Percentiles rank a stretch among this genome's conserved stretches.
Evolutionary conservation across 2,797 vertebrate genomes (phyloP).

Genomic region (Sebastes elongatus): DNA sequence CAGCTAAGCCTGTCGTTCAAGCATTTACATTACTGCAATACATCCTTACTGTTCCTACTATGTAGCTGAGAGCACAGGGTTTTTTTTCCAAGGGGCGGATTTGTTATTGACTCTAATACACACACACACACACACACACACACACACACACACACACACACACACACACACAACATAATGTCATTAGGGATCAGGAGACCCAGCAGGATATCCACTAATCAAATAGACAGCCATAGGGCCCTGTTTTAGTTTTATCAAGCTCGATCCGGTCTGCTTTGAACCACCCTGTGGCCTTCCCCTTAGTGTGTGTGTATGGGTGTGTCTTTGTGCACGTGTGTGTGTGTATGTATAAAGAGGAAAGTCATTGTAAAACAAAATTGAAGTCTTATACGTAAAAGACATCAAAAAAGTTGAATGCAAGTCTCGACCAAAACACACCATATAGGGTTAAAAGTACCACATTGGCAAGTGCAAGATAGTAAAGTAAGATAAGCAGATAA

Average conservation of each 20-base stretch:
- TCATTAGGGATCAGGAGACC: conserved; percentile 30
- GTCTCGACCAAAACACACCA: background rate
- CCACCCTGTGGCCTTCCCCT: background rate
- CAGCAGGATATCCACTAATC: conserved; percentile 42
- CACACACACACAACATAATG: background rate
- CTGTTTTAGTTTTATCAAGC: conserved; percentile 1
- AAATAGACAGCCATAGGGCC: conserved; percentile 10
- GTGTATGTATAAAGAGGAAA: background rate
- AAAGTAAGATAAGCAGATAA: background rate
- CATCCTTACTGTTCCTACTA: background rate
- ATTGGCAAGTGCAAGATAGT: too few relatives aligned
- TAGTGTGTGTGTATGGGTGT: background rate
- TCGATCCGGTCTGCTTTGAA: conserved; percentile 16
- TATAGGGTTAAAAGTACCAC: background rate
- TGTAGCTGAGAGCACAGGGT: background rate
- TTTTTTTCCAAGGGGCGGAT: conserved; percentile 3
- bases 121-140: background rate
- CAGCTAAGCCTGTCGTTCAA: background rate
- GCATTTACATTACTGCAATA: background rate
- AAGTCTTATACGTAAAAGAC: background rate
- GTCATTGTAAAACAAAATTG: background rate
- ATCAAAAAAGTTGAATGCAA: background rate
- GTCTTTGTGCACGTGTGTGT: background rate
- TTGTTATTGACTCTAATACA: background rate
- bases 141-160: background rate